Conservation (phyloP, 1,140 invertebrate species). For the Lamellibrachia luymesi region DNA sequence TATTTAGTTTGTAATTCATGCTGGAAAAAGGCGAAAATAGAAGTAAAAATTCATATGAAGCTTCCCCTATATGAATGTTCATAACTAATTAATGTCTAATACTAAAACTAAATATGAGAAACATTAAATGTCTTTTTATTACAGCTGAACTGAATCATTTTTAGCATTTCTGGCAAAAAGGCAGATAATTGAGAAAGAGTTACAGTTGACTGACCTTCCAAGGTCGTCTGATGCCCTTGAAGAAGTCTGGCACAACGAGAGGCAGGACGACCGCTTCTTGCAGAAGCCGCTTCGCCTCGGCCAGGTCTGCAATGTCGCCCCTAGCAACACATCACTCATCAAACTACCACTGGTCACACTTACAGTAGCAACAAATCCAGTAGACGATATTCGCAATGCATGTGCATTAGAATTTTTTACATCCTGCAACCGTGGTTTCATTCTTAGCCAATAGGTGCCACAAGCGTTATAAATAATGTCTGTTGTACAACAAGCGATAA, state of each 20-base stretch:
- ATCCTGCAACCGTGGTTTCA: no score
- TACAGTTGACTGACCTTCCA: constrained; percentile 66
- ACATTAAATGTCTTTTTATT: not conserved
- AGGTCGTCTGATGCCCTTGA: constrained; percentile 89
- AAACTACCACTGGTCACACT: not conserved
- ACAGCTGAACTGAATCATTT: not conserved
- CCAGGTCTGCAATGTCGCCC: constrained; percentile 94
- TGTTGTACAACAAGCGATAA: no score
- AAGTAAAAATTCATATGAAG: no score
- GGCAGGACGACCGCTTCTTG: constrained; percentile 98
- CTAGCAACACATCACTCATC: constrained; percentile 34
- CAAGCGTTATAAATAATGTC: no score
- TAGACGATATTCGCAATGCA: no score
- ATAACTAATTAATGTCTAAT: not conserved
- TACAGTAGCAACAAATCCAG: not conserved
- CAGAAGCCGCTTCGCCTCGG: constrained; percentile 89
- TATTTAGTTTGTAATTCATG: no score
- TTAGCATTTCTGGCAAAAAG: not conserved
- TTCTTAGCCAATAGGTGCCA: no score
- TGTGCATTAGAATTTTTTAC: no score
- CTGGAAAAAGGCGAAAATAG: no score
- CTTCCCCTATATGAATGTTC: no score
- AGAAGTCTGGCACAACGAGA: constrained; percentile 98
- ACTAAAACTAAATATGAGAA: not conserved
- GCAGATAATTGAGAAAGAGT: not conserved